Percentiles rank a stretch among this genome's conserved stretches.
Conservation (phyloP, 2,888 invertebrate species). For the Dione vanillae region DNA sequence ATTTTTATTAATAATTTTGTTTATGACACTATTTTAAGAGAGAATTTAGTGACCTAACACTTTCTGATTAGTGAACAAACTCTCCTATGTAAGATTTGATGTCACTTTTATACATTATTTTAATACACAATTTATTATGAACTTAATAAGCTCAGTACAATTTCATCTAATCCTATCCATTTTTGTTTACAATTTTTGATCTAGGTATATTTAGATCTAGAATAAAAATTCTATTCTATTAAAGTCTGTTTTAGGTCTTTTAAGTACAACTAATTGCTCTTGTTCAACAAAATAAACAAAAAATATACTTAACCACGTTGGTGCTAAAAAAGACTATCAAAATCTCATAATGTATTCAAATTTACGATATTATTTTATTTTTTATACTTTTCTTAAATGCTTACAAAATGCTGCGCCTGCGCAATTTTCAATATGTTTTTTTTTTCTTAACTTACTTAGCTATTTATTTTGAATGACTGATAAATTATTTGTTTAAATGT, state of each 20-base stretch:
- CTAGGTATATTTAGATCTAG: no score
- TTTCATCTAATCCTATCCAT: neutral
- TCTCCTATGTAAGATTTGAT: neutral
- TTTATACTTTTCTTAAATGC: neutral
- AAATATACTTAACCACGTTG: slow-evolving; percentile 57
- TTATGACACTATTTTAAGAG: neutral
- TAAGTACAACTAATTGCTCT: slow-evolving; percentile 41
- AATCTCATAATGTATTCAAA: slow-evolving; percentile 48
- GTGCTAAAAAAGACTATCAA: slow-evolving; percentile 72
- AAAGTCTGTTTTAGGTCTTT: no score
- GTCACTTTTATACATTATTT: neutral
- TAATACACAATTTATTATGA: neutral
- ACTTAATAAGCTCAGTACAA: neutral
- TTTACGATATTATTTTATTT: slow-evolving; percentile 52
- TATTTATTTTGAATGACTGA: slow-evolving; percentile 31
- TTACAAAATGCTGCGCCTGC: slow-evolving; percentile 8
- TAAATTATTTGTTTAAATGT: slow-evolving; percentile 51
- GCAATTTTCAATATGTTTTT: neutral
- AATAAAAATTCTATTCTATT: no score
- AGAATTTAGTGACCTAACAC: neutral
- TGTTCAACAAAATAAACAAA: slow-evolving; percentile 27
- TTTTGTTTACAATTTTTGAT: neutral
- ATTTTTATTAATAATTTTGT: neutral
- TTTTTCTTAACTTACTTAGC: slow-evolving; percentile 13
- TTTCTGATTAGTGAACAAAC: neutral